A percentile compares a stretch with the other conserved stretches of the same genome.
Evolutionary conservation across 1,140 invertebrate genomes (phyloP).

Genomic region (Coelopa frigida): DNA sequence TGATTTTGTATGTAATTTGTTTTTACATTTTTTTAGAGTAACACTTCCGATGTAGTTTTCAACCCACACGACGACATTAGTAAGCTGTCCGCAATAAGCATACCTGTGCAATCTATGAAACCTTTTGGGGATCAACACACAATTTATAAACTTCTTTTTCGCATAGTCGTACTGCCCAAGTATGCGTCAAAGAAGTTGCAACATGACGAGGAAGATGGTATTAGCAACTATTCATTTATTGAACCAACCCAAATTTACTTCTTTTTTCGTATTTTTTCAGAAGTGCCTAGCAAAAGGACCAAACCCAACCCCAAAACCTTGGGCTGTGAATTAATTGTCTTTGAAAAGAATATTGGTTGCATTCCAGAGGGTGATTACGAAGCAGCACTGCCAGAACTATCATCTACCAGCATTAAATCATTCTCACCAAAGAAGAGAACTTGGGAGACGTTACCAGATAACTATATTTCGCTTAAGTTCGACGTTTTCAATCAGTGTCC

Average conservation of each 20-base stretch:
- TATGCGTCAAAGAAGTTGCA: constrained; percentile 10
- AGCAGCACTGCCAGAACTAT: constrained; percentile 68
- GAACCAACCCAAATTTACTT: background rate
- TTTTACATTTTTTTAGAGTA: constrained; percentile 48
- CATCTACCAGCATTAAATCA: constrained; percentile 49
- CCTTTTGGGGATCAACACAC: constrained; percentile 71
- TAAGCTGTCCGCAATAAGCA: constrained; percentile 70
- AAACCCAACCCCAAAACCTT: constrained; percentile 54
- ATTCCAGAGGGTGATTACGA: constrained; percentile 87
- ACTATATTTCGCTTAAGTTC: constrained; percentile 53
- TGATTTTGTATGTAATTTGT: background rate
- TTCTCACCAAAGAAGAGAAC: constrained; percentile 59
- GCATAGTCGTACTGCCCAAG: constrained; percentile 56
- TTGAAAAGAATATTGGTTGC: constrained; percentile 83
- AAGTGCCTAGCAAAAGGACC: constrained; percentile 27
- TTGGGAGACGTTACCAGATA: constrained; percentile 76
- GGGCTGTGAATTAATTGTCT: constrained; percentile 80
- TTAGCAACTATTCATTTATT: background rate
- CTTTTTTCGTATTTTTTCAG: constrained; percentile 2
- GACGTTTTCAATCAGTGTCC: constrained; percentile 68
- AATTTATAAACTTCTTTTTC: constrained; percentile 78
- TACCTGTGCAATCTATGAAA: constrained; percentile 77
- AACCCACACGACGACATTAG: constrained; percentile 70
- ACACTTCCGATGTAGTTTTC: constrained; percentile 68
- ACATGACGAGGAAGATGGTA: background rate